phyloP scores from a whole-genome alignment of 1,140 invertebrate genomes.

The Atopsyche davidsoni region DNA sequence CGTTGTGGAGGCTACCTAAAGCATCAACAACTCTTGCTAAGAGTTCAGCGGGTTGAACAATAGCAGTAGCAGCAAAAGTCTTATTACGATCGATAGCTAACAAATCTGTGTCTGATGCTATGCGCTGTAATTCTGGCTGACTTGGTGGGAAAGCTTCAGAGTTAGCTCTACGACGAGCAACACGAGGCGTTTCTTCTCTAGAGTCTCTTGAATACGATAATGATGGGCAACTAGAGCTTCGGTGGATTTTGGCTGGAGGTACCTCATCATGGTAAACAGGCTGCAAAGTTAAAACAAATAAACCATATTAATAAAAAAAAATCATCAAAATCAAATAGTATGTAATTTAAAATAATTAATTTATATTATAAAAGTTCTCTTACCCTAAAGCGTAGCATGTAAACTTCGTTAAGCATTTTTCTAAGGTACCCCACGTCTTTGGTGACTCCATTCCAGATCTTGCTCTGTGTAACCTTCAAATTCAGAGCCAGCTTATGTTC shows the following conservation, averaged over 20 bases:
- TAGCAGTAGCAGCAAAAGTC: slow-evolving; percentile 60
- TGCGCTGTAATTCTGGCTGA: slow-evolving; percentile 50
- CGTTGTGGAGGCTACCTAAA: slow-evolving; percentile 56
- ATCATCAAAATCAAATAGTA: neutral
- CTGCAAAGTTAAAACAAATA: slow-evolving; percentile 34
- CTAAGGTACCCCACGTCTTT: slow-evolving; percentile 68
- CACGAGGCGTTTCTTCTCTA: slow-evolving; percentile 41
- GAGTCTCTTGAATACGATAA: slow-evolving; percentile 42
- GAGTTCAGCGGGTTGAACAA: slow-evolving; percentile 65
- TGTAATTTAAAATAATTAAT: neutral
- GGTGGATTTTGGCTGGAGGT: slow-evolving; percentile 33
- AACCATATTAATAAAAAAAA: neutral
- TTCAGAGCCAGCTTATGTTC: slow-evolving; percentile 70
- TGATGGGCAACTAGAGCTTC: slow-evolving; percentile 57
- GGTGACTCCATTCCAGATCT: slow-evolving; percentile 70
- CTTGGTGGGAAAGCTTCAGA: slow-evolving; percentile 50
- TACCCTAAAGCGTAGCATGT: slow-evolving; percentile 72
- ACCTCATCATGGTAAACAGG: slow-evolving; percentile 50
- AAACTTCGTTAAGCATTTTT: slow-evolving; percentile 70
- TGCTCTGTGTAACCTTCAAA: slow-evolving; percentile 69
- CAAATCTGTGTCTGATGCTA: slow-evolving; percentile 69
- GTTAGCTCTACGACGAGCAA: slow-evolving; percentile 53
- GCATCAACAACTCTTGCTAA: slow-evolving; percentile 69
- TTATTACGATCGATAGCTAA: slow-evolving; percentile 68
- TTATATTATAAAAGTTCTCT: slow-evolving; percentile 22